phyloP scores from a whole-genome alignment of 2,113 vertebrate genomes.

The Dolichallabes microphthalmus region DNA sequence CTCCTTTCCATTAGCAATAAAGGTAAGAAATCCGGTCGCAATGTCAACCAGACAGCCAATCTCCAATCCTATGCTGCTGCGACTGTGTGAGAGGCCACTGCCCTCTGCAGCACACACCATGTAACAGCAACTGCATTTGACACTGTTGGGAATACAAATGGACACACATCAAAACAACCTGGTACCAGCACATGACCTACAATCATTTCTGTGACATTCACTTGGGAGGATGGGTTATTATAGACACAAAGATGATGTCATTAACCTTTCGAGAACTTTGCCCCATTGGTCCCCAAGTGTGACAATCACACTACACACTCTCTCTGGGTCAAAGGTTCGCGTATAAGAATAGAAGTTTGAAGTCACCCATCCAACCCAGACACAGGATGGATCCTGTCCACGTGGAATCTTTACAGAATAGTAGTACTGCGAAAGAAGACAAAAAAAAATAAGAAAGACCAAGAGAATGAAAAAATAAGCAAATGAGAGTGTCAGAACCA shows the following conservation, averaged over 20 bases:
- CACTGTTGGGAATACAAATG: slow-evolving; percentile 65
- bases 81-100: slow-evolving; percentile 83
- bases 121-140: slow-evolving; percentile 91
- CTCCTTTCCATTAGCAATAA: slow-evolving; percentile 90
- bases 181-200: neutral
- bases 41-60: slow-evolving; percentile 91
- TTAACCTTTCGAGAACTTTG: slow-evolving; percentile 94
- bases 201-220: neutral
- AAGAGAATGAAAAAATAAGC: neutral
- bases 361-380: slow-evolving; percentile 97
- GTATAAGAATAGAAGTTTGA: slow-evolving; percentile 86
- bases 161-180: neutral
- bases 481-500: neutral
- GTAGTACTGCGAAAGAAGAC: slow-evolving; percentile 79
- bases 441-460: neutral
- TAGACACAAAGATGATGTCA: slow-evolving; percentile 40
- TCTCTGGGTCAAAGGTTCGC: slow-evolving; percentile 80
- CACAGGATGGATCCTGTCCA: slow-evolving; percentile 88
- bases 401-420: slow-evolving; percentile 91
- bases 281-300: slow-evolving; percentile 93
- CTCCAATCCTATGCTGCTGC: slow-evolving; percentile 84
- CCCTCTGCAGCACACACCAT: slow-evolving; percentile 94
- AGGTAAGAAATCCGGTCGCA: slow-evolving; percentile 85
- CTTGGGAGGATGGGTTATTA: neutral
- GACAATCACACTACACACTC: slow-evolving; percentile 84